Base-by-base conservation (phyloP, 2,888 invertebrate genomes). In the Andrena praecox region DNA sequence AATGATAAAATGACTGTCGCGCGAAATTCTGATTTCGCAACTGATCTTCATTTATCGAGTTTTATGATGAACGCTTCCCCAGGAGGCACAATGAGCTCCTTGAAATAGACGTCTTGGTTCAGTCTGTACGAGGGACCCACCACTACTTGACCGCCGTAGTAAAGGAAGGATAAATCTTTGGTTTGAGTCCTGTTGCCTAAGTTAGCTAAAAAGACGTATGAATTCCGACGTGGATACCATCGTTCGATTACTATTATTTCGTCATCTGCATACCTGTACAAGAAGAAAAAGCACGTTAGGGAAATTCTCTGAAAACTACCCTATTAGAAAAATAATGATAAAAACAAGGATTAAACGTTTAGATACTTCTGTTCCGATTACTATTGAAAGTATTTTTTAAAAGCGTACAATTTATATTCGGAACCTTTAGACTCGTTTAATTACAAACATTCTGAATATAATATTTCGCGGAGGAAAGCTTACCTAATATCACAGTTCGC, bases 221-320 rank as follows among this genome's bases (percentile, higher is more conserved):
- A 96, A 91, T 97, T 96, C 77, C 97, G 95, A 20, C 98, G 95
- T 0, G 97, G 97, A 93, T 96, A 97, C 95, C 96, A 96, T 63
- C 98, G 95, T 91, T 98, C 97, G 24, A 97, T 95, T 2, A 98
- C 94, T 63, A 97, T 95, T 75, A 95, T 91, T 90, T 96, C 96
- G 62, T 96, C 95, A 54, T 95, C 95, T 33, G 95, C 95, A 90
- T 96, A 95, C 79, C 96, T 94, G 77, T 3, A 86, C 81, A 73
- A 52, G 4, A 78, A 33, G 2, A 70, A 42, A 59, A 50, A 4
- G n/a, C 52, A 68, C 29, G 27, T 42, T 24, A 72, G 42, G 12
- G 63, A 2, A 52, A 70, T 50, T 31, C 29, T 33, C 16, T n/a
- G 29, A 31, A 59, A 59, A 59, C 10, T 42, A 12, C 42, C 5